Percentiles rank a stretch among this genome's conserved stretches.
These are phyloP conservation scores for Drosophila birchii DNA, from an alignment of 2,888 invertebrate genomes.

Conservation along the genomic window DNA sequence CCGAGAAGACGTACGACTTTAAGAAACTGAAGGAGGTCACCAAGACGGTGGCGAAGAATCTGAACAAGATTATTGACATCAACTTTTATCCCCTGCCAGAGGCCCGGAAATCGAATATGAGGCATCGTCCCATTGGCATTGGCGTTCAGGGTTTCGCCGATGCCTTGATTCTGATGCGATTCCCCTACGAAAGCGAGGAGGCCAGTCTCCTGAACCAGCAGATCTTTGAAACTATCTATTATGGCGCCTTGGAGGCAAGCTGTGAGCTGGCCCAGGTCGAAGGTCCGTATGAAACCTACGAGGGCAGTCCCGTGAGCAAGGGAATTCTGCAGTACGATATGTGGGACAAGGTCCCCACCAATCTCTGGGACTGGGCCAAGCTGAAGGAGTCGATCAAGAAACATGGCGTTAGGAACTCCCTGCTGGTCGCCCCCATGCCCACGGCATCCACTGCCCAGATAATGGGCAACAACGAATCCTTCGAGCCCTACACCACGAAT, in stretches of 20 bases:
- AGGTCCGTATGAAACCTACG: conserved; percentile 96
- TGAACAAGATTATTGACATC: conserved; percentile 98
- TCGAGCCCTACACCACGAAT: conserved; percentile 99
- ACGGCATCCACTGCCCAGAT: conserved; percentile 99
- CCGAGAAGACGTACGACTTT: conserved; percentile 94
- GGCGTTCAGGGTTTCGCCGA: conserved; percentile 99
- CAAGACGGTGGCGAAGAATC: conserved; percentile 94
- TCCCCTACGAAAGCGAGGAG: conserved; percentile 95
- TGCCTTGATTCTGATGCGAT: conserved; percentile 96
- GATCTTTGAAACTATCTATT: conserved; percentile 99
- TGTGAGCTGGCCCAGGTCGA: conserved; percentile 94
- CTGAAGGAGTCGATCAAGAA: conserved; percentile 93
- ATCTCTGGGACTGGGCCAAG: conserved; percentile 94
- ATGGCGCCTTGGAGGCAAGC: conserved; percentile 97
- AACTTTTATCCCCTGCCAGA: conserved; percentile 98
- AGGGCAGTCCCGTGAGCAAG: conserved; percentile 96
- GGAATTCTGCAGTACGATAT: conserved; percentile 98
- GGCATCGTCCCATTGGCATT: conserved; percentile 94
- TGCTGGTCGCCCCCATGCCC: conserved; percentile 98
- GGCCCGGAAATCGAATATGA: conserved; percentile 93
- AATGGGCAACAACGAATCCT: conserved; percentile 98
- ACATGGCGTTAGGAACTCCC: conserved; percentile 96
- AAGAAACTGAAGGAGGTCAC: conserved; percentile 93
- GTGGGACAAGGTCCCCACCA: conserved; percentile 96
- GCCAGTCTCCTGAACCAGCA: conserved; percentile 95